Evolutionary conservation across 2,888 invertebrate species (phyloP), one percentile per base, ranked within the genome.

Genomic region (Eremobia ochroleuca): DNA sequence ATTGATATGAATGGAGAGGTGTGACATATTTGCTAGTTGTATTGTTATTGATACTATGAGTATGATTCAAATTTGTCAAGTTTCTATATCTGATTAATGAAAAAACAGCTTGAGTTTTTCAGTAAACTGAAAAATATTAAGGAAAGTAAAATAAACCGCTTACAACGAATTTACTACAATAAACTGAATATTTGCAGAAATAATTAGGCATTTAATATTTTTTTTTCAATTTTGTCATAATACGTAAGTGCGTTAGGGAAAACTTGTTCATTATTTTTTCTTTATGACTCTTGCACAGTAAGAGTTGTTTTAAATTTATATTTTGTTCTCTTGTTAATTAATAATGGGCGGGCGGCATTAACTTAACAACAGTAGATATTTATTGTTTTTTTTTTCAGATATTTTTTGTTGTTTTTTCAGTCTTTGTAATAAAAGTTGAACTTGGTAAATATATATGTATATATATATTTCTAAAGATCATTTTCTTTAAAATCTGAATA

Each of bases 1-100:
- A 84, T 83, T 82, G 75, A 86, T 78, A 84, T 71, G 65, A 67
- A 76, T 74, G 72, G 59, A 64, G 31, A 77, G 31, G 25, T 62
- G 58, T 69, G 31, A 18, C 18, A 34, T 40, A 72, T 66, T 67
- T 65, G 31, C 52, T 52, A 31, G 34, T 4, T 18, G 28, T 64
- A 25, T 43, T 77, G 11, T 72, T 34, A 43, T 62, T 67, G 13
- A 25, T 37, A 61, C 4, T 52, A 8, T 21, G 31, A 25, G 0
- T 37, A 31, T 31, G 28, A 46, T 40, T 18, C 0, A 0, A 34
- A 4, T 59, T n/a, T 2, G 34, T 21, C n/a, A 59, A 11, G 9
- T 68, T 11, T 34, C 5, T 31, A 31, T 21, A 9, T 34, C 21
- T 34, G 21, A 21, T 37, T 40, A 15, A 64, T 64, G 2, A n/a